Conservation (phyloP, 2,888 invertebrate genomes). For the Zygothrica quintamaculata region DNA sequence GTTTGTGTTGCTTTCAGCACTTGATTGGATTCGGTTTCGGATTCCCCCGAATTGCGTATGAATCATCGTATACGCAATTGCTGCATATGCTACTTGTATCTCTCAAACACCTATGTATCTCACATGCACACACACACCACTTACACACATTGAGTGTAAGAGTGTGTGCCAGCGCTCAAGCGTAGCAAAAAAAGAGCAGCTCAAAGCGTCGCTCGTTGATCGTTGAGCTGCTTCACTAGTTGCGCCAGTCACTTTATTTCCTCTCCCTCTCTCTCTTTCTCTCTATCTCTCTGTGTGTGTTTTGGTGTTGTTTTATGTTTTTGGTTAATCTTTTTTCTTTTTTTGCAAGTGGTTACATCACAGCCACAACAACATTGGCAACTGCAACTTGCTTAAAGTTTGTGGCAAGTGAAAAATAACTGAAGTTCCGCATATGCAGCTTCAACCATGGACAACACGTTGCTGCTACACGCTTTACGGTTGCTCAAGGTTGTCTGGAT, state of each 20-base stretch:
- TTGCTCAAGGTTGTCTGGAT: conserved; percentile 44
- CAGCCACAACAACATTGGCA: conserved; percentile 44
- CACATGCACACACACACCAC: too few species aligned
- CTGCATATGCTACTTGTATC: conserved; percentile 29
- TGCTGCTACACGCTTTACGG: conserved; percentile 19
- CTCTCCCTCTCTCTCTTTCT: too few species aligned
- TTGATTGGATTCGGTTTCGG: conserved; percentile 61
- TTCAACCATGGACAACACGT: too few species aligned
- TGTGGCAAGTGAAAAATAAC: conserved; percentile 22
- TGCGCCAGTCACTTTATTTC: conserved; percentile 42
- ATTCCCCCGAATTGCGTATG: conserved; percentile 79
- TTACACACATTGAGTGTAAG: conserved; percentile 7
- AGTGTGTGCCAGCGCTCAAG: conserved; percentile 33
- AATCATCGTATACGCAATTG: conserved; percentile 56
- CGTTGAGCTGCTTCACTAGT: conserved; percentile 27
- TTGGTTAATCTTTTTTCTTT: neutral
- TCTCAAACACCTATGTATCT: conserved; percentile 22
- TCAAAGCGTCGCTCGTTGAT: conserved; percentile 17
- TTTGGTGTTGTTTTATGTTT: neutral
- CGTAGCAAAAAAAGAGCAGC: conserved; percentile 40
- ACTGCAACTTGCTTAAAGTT: conserved; percentile 24
- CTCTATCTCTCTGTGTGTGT: too few species aligned
- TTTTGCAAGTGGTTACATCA: conserved; percentile 55
- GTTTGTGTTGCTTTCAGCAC: conserved; percentile 46
- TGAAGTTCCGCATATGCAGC: conserved; percentile 68